A percentile compares a stretch with the other conserved stretches of the same genome.
Conservation (phyloP, 2,888 invertebrate species). For the Vandiemenella viatica region DNA sequence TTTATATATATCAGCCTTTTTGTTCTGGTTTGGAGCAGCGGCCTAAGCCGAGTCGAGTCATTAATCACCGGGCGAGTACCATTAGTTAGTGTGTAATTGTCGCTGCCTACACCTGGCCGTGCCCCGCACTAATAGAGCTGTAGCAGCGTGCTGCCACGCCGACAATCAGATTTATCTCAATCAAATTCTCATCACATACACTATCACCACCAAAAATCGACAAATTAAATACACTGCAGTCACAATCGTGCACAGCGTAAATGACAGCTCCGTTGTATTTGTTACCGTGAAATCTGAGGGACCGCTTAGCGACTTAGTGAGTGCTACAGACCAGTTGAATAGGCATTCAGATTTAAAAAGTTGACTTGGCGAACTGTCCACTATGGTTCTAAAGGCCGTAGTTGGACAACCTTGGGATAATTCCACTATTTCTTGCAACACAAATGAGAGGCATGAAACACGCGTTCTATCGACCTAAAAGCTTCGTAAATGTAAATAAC, state of each 20-base stretch:
- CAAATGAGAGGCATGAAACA: no score
- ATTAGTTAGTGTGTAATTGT: constrained; percentile 11
- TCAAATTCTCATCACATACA: neutral
- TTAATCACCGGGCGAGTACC: constrained; percentile 15
- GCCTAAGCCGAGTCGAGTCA: constrained; percentile 8
- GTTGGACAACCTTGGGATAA: no score
- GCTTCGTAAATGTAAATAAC: no score
- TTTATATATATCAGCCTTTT: neutral
- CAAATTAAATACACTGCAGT: no score
- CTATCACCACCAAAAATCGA: no score
- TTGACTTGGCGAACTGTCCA: no score
- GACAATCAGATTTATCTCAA: neutral
- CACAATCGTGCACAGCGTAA: neutral
- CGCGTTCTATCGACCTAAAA: no score
- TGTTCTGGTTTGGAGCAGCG: neutral
- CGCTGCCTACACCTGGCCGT: neutral
- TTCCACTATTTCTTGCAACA: no score
- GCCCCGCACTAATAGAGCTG: neutral
- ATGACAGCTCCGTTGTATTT: neutral
- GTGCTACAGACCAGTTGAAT: no score
- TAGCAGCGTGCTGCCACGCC: neutral
- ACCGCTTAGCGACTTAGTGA: no score
- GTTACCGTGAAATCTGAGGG: neutral
- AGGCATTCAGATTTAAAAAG: no score
- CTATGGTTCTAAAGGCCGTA: no score